Base-by-base conservation (phyloP, 2,888 invertebrate genomes). In the Emmelina monodactyla region DNA sequence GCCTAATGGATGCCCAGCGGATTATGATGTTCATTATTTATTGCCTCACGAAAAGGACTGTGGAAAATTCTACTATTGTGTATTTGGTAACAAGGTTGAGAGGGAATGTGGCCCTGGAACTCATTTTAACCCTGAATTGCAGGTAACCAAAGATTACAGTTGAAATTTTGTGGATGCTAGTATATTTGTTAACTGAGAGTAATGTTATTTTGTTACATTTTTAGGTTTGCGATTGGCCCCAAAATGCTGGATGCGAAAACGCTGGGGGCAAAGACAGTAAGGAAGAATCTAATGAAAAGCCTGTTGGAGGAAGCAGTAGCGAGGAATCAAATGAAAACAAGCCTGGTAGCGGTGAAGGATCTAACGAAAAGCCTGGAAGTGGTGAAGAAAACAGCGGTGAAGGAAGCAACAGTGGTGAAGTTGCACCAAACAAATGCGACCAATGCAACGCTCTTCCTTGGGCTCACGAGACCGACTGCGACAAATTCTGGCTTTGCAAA, bases 401-500 rank as follows among this genome's bases (percentile, higher is more conserved):
- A 1, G 41, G 33, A 6, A 36, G 31, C 11, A n/a, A 29, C n/a
- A 33, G 22, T n/a, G 33, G 15, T 2, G 35, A 16, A 1, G 37
- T 29, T 1, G 40, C 41, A 15, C 34, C 35, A 28, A 40, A 49
- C 14, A 57, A 37, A 46, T 75, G 76, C 41, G 40, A 51, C 0
- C 40, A 42, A 7, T 78, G 76, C 53, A 62, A 76, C 38, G 43
- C 62, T 2, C 47, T 53, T 0, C 66, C 71, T 0, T 78, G 75
- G 73, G 55, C 62, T 0, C 70, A 76, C 31, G 59, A 55, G 2
- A 55, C 46, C 0, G 67, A 68, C 14, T 75, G 78, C 28, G 68
- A 75, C 41, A 76, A 75, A 32, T 78, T 54, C 56, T 78, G 65
- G 62, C 40, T 50, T 0, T 79, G 78, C 32, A 50, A 59, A 2